A percentile compares a stretch with the other conserved stretches of the same genome.
These are phyloP conservation scores for Tetrapedia diversipes DNA, from an alignment of 2,888 invertebrate genomes.

Conservation along the genomic window DNA sequence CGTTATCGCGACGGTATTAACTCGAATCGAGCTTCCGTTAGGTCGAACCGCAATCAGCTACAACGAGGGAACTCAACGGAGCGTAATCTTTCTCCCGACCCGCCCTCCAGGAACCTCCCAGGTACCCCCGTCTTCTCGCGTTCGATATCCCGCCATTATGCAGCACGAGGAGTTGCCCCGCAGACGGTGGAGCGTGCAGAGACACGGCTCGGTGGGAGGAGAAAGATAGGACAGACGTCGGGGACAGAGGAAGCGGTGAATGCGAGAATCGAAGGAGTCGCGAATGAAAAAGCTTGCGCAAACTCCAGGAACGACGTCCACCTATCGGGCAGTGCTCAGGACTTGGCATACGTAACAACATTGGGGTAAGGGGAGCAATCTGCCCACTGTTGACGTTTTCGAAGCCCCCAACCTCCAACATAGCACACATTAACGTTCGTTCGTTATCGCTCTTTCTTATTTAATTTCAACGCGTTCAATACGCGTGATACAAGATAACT, in stretches of 20 bases:
- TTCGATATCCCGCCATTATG: constrained; percentile 61
- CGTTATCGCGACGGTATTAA: constrained; percentile 72
- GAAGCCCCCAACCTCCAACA: no score
- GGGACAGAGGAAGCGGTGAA: not conserved
- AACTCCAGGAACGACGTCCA: no score
- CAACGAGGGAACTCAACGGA: constrained; percentile 67
- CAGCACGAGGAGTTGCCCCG: constrained; percentile 28
- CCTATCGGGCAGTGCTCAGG: no score
- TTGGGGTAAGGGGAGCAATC: no score
- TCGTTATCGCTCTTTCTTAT: no score
- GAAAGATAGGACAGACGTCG: constrained; percentile 27
- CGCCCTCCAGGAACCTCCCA: not conserved
- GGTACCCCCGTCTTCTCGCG: not conserved
- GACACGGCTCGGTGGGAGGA: no score
- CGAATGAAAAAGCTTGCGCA: no score
- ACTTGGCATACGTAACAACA: no score
- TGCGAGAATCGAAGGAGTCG: not conserved
- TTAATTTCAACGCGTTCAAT: no score
- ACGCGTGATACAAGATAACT: no score
- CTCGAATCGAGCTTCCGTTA: constrained; percentile 71
- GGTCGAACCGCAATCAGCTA: constrained; percentile 72
- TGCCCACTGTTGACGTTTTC: no score
- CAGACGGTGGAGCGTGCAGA: constrained; percentile 6
- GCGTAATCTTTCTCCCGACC: constrained; percentile 61
- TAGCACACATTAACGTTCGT: no score